A percentile compares a stretch with the other conserved stretches of the same genome.
Conservation (phyloP, 2,888 invertebrate genomes). For the Girardia tigrina region DNA sequence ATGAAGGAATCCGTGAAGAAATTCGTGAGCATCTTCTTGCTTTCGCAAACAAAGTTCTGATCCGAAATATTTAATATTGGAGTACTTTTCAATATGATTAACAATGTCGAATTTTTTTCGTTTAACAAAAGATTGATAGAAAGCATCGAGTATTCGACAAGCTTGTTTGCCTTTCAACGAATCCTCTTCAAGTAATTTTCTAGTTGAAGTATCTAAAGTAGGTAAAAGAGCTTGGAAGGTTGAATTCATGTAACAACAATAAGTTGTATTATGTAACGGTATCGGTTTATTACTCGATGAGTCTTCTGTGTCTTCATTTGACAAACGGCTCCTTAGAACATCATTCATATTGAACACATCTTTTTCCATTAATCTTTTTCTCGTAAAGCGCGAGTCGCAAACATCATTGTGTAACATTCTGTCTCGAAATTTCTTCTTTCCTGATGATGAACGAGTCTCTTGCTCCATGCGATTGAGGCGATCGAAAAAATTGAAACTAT, state of each 20-base stretch:
- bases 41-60: not conserved
- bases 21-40: slow-evolving; percentile 8
- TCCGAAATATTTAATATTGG: not conserved
- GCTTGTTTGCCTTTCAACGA: not conserved
- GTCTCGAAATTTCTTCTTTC: no score
- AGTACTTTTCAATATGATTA: not conserved
- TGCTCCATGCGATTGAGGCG: no score
- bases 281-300: no score
- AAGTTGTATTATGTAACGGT: not conserved
- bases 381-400: no score
- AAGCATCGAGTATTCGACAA: not conserved
- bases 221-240: slow-evolving; percentile 1
- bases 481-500: no score
- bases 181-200: not conserved
- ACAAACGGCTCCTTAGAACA: no score
- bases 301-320: no score
- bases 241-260: not conserved
- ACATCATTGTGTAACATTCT: no score
- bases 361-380: no score
- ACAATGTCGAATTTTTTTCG: not conserved
- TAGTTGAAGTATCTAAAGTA: not conserved
- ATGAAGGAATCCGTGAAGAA: not conserved
- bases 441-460: no score
- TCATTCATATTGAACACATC: no score
- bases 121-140: not conserved